phyloP scores from a whole-genome alignment of 2,888 invertebrate genomes.

The Spialia ferax region DNA sequence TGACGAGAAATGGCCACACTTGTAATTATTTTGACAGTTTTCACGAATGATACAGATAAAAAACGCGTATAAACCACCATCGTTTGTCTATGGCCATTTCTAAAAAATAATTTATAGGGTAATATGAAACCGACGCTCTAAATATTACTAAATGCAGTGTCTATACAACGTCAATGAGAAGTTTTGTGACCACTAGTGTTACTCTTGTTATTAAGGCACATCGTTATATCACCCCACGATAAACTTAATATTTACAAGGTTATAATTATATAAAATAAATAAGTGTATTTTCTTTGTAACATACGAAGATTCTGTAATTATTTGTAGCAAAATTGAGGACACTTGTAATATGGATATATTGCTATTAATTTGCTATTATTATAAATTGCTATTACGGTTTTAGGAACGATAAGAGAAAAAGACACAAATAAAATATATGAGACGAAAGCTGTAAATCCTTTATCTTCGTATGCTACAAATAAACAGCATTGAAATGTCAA shows the following conservation, averaged over 20 bases:
- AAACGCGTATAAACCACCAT: not conserved
- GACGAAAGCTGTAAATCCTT: not conserved
- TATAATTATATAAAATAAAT: slow-evolving; percentile 39
- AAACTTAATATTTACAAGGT: slow-evolving; percentile 43
- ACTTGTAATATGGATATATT: too few species aligned
- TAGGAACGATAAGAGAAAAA: too few species aligned
- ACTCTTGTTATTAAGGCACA: slow-evolving; percentile 37
- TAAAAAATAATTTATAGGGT: slow-evolving; percentile 32
- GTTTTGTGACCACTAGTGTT: slow-evolving; percentile 33
- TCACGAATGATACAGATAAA: too few species aligned
- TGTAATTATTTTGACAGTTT: too few species aligned
- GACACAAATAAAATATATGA: too few species aligned
- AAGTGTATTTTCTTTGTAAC: slow-evolving; percentile 21
- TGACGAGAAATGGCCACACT: too few species aligned
- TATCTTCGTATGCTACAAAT: slow-evolving; percentile 27
- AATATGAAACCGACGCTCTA: slow-evolving; percentile 42
- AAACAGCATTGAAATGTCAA: slow-evolving; percentile 24
- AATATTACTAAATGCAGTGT: slow-evolving; percentile 46
- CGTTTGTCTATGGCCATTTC: slow-evolving; percentile 9
- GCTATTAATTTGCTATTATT: too few species aligned
- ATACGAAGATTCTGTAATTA: slow-evolving; percentile 6
- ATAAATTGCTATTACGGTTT: too few species aligned
- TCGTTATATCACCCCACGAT: slow-evolving; percentile 38
- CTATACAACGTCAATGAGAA: slow-evolving; percentile 40
- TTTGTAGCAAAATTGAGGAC: too few species aligned